phyloP scores from a whole-genome alignment of 1,140 invertebrate genomes.

The Drosophila nebulosa region DNA sequence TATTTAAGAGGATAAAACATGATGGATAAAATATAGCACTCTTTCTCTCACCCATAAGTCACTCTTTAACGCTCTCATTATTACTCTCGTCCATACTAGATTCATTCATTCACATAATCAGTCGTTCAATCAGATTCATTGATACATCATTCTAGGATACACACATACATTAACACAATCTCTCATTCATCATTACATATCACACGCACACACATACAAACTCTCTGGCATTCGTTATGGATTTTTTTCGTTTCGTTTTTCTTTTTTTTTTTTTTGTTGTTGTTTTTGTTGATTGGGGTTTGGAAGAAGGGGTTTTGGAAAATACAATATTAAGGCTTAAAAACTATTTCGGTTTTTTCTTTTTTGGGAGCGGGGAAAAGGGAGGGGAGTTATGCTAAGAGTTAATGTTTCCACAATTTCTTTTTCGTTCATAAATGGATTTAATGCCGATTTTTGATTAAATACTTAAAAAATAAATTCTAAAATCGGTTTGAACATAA shows the following conservation, averaged over 20 bases:
- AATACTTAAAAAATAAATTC: constrained; percentile 27
- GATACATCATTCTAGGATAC: neutral
- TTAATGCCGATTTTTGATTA: constrained; percentile 48
- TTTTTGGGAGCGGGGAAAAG: neutral
- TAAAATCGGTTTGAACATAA: constrained; percentile 38
- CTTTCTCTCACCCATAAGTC: neutral
- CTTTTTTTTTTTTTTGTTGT: neutral
- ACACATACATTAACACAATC: neutral
- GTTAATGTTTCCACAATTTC: constrained; percentile 44
- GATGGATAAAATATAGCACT: neutral
- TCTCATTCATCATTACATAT: neutral
- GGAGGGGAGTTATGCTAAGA: constrained; percentile 17
- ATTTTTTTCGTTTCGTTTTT: neutral
- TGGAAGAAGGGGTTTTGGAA: neutral
- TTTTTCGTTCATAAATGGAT: constrained; percentile 31
- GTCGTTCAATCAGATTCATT: neutral
- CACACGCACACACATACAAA: constrained; percentile 20
- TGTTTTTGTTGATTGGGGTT: too few species aligned
- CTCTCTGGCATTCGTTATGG: neutral
- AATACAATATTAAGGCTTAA: constrained; percentile 30
- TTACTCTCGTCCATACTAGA: constrained; percentile 19
- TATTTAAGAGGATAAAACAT: constrained; percentile 5
- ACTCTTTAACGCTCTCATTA: constrained; percentile 12
- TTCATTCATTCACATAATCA: constrained; percentile 32
- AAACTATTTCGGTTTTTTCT: constrained; percentile 11